Base-by-base conservation (phyloP, 2,888 invertebrate species). In the Aphidoletes aphidimyza region DNA sequence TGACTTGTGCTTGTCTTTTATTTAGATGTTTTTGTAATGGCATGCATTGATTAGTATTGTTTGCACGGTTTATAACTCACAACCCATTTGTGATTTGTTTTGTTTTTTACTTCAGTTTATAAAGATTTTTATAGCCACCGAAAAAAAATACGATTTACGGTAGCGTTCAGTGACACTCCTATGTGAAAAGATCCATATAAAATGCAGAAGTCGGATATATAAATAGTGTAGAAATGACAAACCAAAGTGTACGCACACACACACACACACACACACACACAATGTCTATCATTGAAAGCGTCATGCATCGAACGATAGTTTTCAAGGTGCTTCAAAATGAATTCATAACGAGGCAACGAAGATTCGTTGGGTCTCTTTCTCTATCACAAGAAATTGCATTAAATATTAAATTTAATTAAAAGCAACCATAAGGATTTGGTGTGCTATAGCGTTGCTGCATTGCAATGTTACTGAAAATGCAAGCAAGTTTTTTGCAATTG, bases 351-450 rank as follows among this genome's bases (percentile, higher is more conserved):
- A 59, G 26, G 3, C 3, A 26, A 78, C 36, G 14, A 11, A 78
- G 17, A 78, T 78, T 78, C 36, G 78, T 36, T 36, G 78, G 17
- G 36, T 34, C 17, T n/a, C 54, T 54, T 47, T 19, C 19, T 47
- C 19, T 47, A 14, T 47, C 78, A 19, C 17, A 78, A 78, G 78
- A 78, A 78, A 78, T 19, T 34, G 9, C 36, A 78, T 78, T 36
- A 34, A 78, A 78, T 78, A 78, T 78, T 36, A 78, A 78, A 78
- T 78, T 78, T 36, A 78, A 78, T 78, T 36, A 78, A 78, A 34
- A 78, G 78, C 78, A 78, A 36, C 11, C 78, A 36, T 36, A 78
- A 34, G 34, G 36, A 36, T 78, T 78, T n/a, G n/a, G n/a, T n/a
- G 6, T 34, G 78, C 78, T 36, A 6, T 1, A 19, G 36, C n/a